phyloP scores from a whole-genome alignment of 2,888 invertebrate species.

The Notodonta dromedarius region DNA sequence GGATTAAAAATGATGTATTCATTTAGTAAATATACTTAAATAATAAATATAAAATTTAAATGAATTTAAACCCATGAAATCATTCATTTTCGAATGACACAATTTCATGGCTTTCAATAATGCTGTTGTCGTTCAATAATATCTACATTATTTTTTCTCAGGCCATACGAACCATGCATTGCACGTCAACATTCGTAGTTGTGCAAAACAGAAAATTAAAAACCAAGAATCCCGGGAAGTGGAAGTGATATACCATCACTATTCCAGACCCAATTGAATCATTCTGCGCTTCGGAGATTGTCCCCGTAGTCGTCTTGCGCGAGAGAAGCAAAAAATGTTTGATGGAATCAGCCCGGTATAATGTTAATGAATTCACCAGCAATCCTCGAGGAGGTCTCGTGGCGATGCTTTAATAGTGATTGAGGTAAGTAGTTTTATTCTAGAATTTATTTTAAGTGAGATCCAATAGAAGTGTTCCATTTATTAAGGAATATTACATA shows the following conservation, averaged over 20 bases:
- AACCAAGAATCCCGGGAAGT: conserved; percentile 27
- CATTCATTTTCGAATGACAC: too few relatives aligned
- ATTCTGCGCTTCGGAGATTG: conserved; percentile 50
- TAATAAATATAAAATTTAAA: not conserved
- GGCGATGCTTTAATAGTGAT: not conserved
- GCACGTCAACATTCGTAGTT: too few relatives aligned
- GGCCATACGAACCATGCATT: too few relatives aligned
- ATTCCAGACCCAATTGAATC: conserved; percentile 55
- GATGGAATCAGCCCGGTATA: conserved; percentile 18
- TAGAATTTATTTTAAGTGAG: not conserved
- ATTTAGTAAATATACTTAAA: too few relatives aligned
- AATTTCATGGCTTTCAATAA: too few relatives aligned
- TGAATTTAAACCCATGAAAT: too few relatives aligned
- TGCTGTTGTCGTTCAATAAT: too few relatives aligned
- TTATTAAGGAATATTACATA: not conserved
- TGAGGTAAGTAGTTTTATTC: not conserved
- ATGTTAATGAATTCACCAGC: conserved; percentile 33
- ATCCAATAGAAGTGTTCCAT: not conserved
- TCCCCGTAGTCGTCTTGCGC: conserved; percentile 41
- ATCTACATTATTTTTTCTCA: too few relatives aligned
- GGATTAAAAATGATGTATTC: not conserved
- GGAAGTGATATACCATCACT: conserved; percentile 37
- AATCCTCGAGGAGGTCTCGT: not conserved
- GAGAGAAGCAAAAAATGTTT: conserved; percentile 28
- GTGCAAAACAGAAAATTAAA: conserved; percentile 16